Conservation (phyloP, 2,113 vertebrate species). For the Isurus oxyrinchus region DNA sequence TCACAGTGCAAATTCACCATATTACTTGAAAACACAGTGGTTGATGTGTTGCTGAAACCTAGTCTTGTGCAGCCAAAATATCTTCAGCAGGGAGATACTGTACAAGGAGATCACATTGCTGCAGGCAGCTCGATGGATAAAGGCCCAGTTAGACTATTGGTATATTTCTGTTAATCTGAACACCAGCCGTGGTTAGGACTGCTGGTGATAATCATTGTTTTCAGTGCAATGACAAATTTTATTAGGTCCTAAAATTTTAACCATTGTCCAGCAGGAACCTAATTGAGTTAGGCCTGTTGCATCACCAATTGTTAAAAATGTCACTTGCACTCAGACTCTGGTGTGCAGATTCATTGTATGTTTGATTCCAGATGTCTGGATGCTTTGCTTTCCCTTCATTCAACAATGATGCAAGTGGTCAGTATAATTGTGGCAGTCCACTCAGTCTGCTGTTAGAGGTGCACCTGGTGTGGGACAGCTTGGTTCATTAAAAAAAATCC, state of each 20-base stretch:
- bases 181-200: neutral
- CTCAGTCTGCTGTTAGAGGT: neutral
- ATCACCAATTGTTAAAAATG: neutral
- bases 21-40: neutral
- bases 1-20: neutral
- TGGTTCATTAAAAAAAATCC: neutral
- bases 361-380: neutral
- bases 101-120: neutral
- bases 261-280: neutral
- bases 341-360: neutral
- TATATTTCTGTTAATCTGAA: neutral
- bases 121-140: neutral
- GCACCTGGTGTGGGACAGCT: neutral
- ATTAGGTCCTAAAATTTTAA: neutral
- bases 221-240: neutral
- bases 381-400: neutral
- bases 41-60: no score
- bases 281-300: neutral
- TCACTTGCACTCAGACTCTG: neutral
- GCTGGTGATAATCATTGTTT: neutral
- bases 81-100: neutral
- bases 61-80: neutral
- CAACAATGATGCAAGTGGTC: neutral
- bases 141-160: neutral
- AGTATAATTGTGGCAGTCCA: neutral